phyloP scores from a whole-genome alignment of 1,140 invertebrate species.

The Orussus abietinus region DNA sequence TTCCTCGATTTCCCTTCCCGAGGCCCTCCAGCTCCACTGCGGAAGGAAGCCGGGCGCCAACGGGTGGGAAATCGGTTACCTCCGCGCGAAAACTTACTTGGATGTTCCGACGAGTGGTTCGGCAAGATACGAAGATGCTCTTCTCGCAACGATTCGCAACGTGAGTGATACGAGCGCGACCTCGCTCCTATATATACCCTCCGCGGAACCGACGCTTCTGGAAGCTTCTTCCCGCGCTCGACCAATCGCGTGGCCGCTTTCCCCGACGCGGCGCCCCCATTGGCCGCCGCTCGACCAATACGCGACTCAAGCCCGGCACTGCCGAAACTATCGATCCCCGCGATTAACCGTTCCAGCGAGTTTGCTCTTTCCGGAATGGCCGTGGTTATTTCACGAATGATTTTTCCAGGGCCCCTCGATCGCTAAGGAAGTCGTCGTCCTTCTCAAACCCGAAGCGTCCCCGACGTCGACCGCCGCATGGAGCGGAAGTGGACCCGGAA shows the following conservation, averaged over 20 bases:
- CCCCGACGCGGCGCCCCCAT: conserved; percentile 13
- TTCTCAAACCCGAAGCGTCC: background rate
- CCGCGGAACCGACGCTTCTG: conserved; percentile 35
- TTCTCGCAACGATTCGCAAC: conserved; percentile 48
- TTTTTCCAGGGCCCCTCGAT: background rate
- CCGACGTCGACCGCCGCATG: background rate
- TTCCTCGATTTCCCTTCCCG: background rate
- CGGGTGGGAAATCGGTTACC: no score
- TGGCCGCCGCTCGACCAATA: conserved; percentile 20
- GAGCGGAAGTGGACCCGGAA: conserved; percentile 13
- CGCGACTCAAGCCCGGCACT: conserved; percentile 18
- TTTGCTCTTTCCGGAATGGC: background rate
- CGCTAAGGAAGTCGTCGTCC: background rate
- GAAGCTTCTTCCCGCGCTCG: conserved; percentile 36
- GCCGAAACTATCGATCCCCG: background rate
- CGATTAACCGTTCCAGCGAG: conserved; percentile 1
- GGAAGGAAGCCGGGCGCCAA: no score
- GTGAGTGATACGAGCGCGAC: conserved; percentile 41
- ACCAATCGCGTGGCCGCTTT: conserved; percentile 31
- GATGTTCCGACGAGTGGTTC: no score
- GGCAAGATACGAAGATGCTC: conserved; percentile 38
- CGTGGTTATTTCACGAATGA: background rate
- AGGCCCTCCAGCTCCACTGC: no score
- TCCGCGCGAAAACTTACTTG: no score
- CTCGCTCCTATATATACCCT: conserved; percentile 33